A percentile compares a stretch with the other conserved stretches of the same genome.
These are phyloP conservation scores for Ophion ellenae DNA, from an alignment of 2,888 invertebrate genomes.

Conservation along the genomic window DNA sequence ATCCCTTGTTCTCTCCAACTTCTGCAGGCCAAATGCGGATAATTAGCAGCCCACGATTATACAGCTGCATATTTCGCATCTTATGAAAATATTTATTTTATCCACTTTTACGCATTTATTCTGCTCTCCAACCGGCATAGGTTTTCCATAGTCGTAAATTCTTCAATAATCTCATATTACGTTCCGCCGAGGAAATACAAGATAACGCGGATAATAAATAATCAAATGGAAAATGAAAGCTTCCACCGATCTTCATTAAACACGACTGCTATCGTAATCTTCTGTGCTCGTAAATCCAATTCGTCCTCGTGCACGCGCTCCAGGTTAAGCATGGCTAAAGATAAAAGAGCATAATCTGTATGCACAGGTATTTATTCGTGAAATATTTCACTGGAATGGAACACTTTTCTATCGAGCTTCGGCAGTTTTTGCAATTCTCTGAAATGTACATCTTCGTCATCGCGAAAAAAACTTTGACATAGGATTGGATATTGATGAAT, in stretches of 20 bases:
- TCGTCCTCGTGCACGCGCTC: neutral
- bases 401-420: neutral
- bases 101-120: neutral
- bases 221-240: constrained; percentile 2
- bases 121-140: neutral
- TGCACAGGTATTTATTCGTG: neutral
- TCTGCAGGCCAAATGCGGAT: constrained; percentile 15
- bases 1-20: constrained; percentile 11
- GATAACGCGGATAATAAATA: neutral
- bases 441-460: no score
- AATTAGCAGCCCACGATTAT: constrained; percentile 47
- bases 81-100: neutral
- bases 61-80: neutral
- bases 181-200: neutral
- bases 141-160: constrained; percentile 24
- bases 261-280: neutral
- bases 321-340: neutral
- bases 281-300: neutral
- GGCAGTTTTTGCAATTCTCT: neutral
- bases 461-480: no score
- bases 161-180: constrained; percentile 34
- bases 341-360: neutral
- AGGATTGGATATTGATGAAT: no score
- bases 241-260: neutral
- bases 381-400: neutral